Conservation (phyloP, 2,113 vertebrate genomes). For the Nothocercus nigrocapillus region DNA sequence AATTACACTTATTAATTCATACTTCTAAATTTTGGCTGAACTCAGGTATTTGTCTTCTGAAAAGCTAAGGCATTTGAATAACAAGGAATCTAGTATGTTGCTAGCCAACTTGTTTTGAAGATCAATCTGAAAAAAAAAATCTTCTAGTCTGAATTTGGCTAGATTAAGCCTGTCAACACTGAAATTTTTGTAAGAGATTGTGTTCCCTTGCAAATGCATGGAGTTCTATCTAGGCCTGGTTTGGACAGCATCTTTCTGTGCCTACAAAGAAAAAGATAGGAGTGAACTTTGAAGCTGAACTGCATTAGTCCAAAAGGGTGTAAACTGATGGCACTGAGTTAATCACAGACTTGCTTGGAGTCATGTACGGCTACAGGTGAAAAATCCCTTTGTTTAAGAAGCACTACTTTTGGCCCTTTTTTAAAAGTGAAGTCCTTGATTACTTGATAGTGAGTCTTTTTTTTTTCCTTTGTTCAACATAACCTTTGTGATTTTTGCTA, state of each 20-base stretch:
- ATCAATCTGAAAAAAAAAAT: not conserved
- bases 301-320: not conserved
- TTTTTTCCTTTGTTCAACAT: not conserved
- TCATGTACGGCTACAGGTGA: not conserved
- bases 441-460: not conserved
- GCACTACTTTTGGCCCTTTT: not conserved
- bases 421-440: not conserved
- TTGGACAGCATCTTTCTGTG: too few species aligned
- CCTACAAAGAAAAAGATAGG: not conserved
- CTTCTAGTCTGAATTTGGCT: not conserved
- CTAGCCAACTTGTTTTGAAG: fast-evolving
- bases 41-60: not conserved
- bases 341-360: not conserved
- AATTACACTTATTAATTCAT: not conserved
- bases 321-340: not conserved
- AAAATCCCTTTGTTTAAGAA: not conserved
- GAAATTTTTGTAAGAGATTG: not conserved
- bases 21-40: not conserved
- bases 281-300: not conserved
- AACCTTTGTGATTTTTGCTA: not conserved
- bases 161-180: not conserved
- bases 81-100: not conserved
- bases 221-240: too few species aligned
- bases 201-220: not conserved
- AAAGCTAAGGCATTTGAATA: not conserved